Base-by-base conservation (phyloP, 2,888 invertebrate genomes). In the Amphipyra tragopoginis region DNA sequence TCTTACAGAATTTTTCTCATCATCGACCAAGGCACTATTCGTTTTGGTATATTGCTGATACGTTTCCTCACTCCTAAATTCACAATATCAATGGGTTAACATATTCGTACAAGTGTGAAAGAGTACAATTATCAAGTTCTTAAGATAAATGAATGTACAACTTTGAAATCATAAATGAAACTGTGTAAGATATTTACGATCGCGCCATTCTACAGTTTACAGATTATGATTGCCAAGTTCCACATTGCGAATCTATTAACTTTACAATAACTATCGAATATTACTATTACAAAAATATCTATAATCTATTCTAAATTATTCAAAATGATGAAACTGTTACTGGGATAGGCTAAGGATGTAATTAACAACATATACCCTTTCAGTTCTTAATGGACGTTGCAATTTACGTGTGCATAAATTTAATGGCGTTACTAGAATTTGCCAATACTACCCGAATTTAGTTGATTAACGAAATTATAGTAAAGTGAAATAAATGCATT, bases 1-100 rank as follows among this genome's bases (percentile, higher is more conserved):
- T 89, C 90, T 90, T 86, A 82, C 67, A 89, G 87, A 90, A 88
- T 86, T 88, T 82, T 39, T 82, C 63, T 84, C 87, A 86, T 90
- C 93, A 83, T 88, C 59, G 66, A 56, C 88, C 90, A 94, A 94
- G 94, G 94, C 94, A 94, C 94, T 92, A 88, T 89, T 91, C 89
- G 82, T 91, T 94, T 94, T 94, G 94, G 94, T 94, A 94, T 93
- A 93, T 93, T 94, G 94, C 94, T 94, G 94, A 93, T 92, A 91
- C 91, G 86, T 86, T 90, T 93, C 93, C 93, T 90, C 93, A 93
- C 94, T 94, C 93, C 94, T 90, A 77, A 89, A 87, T 90, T 93
- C 90, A 89, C 89, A 92, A 91, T 91, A 91, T 90, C 88, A 88
- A 89, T 90, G 88, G 86, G 81, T 89, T 87, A 90, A 89, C 84